Percentiles rank a stretch among this genome's conserved stretches.
phyloP scores from a whole-genome alignment of 1,140 invertebrate genomes.

The Ditylenchus dipsaci region DNA sequence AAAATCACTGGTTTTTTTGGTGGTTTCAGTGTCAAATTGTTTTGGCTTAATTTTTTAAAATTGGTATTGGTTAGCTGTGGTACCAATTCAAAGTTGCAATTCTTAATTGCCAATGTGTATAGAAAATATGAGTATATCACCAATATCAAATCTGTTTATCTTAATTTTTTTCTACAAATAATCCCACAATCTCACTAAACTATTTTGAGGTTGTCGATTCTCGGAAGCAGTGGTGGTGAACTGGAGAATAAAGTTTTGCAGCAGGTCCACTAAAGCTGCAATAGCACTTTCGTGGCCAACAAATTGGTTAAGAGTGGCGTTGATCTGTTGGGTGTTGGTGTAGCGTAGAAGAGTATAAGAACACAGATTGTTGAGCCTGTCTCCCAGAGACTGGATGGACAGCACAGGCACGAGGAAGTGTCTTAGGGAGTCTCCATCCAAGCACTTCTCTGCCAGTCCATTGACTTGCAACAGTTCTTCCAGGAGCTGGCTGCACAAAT shows the following conservation, averaged over 20 bases:
- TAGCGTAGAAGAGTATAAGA: background rate
- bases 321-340: background rate
- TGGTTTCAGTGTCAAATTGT: too few relatives aligned
- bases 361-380: background rate
- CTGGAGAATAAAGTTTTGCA: background rate
- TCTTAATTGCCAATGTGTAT: too few relatives aligned
- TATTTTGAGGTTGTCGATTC: background rate
- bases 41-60: too few relatives aligned
- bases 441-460: background rate
- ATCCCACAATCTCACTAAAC: too few relatives aligned
- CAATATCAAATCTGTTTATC: too few relatives aligned
- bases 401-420: slow-evolving; percentile 14
- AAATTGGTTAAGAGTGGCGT: background rate
- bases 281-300: background rate
- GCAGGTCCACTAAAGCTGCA: background rate
- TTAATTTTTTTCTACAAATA: too few relatives aligned
- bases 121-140: too few relatives aligned
- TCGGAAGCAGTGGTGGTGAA: background rate
- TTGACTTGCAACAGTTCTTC: slow-evolving; percentile 10
- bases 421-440: slow-evolving; percentile 9
- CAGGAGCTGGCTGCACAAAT: slow-evolving; percentile 13
- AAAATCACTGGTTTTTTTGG: too few relatives aligned
- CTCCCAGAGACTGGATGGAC: slow-evolving; percentile 11
- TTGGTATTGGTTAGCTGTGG: too few relatives aligned
- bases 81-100: too few relatives aligned